Evolutionary conservation across 2,888 invertebrate genomes (phyloP), one percentile per base, ranked within the genome.

Genomic region (Cheiracanthium punctorium): DNA sequence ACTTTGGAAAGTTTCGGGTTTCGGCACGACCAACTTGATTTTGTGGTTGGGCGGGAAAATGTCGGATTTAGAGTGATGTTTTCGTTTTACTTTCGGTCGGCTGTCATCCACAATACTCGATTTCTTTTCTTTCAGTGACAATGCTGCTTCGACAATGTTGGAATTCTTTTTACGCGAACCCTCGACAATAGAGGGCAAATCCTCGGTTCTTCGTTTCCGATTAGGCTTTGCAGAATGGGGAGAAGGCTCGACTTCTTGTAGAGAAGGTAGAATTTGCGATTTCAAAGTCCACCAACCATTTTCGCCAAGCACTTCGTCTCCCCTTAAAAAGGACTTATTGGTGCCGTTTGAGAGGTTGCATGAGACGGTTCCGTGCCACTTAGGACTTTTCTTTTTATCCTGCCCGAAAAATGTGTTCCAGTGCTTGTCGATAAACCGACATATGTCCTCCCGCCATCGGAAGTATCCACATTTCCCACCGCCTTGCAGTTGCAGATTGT

Each of bases 221-320:
- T n/a, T 64, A 0, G 73, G 29, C 41, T 74, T 85, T n/a, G 70
- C 24, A 58, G 20, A 77, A 10, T 52, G 7, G 4, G 58, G 29
- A 0, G 73, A 20, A 14, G 73, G 43, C 2, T 85, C 84, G 12
- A 88, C 32, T 41, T 89, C 89, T 48, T 89, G 88, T 17, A 90
- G 85, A 24, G 90, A 89, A 1, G 91, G 91, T 24, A 91, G 90
- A 70, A 89, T 90, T 20, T 90, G 88, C 28, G 90, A 89, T 28
- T 94, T 93, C 10, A 97, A 92, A 89, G 94, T 94, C 97, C 97
- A 97, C 96, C 96, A 97, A 81, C 97, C 97, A 0, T 94, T 93
- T 91, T 96, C 96, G 4, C 94, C 94, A 30, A 96, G 93, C 12
- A 94, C 93, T 30, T 92, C 91, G 0, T 94, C 94, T 0, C 97